Base-by-base conservation (phyloP, 2,797 vertebrate species). In the Urophycis tenuis region DNA sequence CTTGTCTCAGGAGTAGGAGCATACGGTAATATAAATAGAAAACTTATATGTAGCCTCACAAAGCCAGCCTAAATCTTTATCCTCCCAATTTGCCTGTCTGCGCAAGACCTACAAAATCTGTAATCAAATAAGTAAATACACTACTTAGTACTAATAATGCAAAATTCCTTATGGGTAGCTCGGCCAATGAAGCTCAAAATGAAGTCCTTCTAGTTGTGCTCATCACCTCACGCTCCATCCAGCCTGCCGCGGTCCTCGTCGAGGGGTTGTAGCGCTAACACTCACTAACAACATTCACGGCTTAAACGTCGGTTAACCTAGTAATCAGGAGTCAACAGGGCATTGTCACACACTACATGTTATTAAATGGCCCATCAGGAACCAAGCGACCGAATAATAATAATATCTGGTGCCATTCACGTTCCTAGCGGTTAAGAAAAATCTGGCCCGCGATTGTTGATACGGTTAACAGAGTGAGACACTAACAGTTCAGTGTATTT, bases 341-440 rank as follows among this genome's bases (percentile, higher is more conserved):
- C 49, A n/a, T 60, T 60, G 49, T 9, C 22, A 19, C 49, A 60
- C 49, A n/a, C 22, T n/a, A n/a, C 19, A 60, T 60, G 15, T 49
- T 49, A 49, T 49, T n/a, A 60, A 22, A n/a, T 60, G 22, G 49
- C 49, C 17, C 49, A 60, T 60, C 49, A 60, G 49, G n/a, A 22
- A 60, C 49, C 49, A 60, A n/a, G 49, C 49, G n/a, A 60, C 49
- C 22, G 49, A 60, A 60, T 60, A n/a, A 60, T 60, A n/a, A 60
- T 60, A 5, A 60, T 6, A 53, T 53, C 8, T 53, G 8, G 49
- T 53, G 49, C 2, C n/a, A 5, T n/a, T 53, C 22, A n/a, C 5
- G n/a, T 60, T 9, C 5, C 19, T 45, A 19, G 15, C 1, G 17
- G 45, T 49, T 60, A 60, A n/a, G n/a, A n/a, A n/a, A 6, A 60